These are phyloP conservation scores for Ladona fulva DNA, from an alignment of 1,140 invertebrate genomes.

Conservation along the genomic window DNA sequence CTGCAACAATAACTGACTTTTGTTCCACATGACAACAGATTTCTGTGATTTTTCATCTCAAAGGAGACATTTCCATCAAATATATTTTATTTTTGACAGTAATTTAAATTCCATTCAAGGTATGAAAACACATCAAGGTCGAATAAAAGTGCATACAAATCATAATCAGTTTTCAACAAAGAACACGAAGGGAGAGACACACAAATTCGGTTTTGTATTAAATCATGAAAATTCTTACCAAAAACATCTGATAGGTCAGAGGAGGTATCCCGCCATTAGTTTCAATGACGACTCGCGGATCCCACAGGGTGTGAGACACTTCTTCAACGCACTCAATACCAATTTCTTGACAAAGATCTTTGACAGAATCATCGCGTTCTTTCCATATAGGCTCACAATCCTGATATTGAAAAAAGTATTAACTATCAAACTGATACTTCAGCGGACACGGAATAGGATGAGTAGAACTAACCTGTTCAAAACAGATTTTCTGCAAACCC, in stretches of 20 bases:
- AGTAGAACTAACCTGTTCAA: slow-evolving; percentile 42
- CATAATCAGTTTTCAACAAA: too few relatives aligned
- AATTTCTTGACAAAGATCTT: slow-evolving; percentile 43
- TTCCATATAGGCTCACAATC: slow-evolving; percentile 65
- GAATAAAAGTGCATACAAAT: too few relatives aligned
- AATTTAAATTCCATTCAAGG: too few relatives aligned
- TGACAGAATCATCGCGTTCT: slow-evolving; percentile 48
- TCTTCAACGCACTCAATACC: slow-evolving; percentile 47
- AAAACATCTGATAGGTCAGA: slow-evolving; percentile 62
- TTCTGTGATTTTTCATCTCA: too few relatives aligned
- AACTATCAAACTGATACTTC: background rate
- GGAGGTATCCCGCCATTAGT: slow-evolving; percentile 61
- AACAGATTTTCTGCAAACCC: slow-evolving; percentile 45
- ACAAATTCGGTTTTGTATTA: too few relatives aligned
- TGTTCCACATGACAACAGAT: too few relatives aligned
- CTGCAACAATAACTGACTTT: too few relatives aligned
- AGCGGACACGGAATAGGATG: background rate
- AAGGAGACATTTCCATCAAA: too few relatives aligned
- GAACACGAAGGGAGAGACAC: too few relatives aligned
- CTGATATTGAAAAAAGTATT: slow-evolving; percentile 25
- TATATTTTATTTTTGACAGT: too few relatives aligned
- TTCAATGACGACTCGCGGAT: slow-evolving; percentile 52
- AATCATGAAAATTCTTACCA: slow-evolving; percentile 37
- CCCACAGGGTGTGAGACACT: slow-evolving; percentile 64
- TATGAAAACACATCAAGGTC: too few relatives aligned